Evolutionary conservation across 2,113 vertebrate species (phyloP), one percentile per base, ranked within the genome.

Genomic region (Mesembrinibis cayennensis): DNA sequence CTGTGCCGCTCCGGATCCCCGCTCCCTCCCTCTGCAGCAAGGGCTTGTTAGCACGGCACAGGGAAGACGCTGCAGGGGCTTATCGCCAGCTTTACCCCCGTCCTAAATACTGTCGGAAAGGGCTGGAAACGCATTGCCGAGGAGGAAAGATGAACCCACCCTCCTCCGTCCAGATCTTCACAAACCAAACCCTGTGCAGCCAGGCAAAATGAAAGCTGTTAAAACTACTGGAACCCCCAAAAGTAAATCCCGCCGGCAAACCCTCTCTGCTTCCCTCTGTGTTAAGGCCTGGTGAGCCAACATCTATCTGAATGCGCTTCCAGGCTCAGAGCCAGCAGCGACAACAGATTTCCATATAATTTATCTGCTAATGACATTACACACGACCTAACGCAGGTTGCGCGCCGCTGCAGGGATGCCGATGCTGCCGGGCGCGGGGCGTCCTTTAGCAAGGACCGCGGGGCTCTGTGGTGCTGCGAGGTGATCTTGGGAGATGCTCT

Each of bases 321-420:
- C 73, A 67, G 90, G 85, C 92, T 89, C 38, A 3, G 45, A 42
- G 87, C 90, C 96, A 95, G 59, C 69, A 3, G 11, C 1, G 1
- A 36, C 12, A 22, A 78, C 65, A 63, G 73, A 65, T 78, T 88
- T 79, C 73, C 61, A 30, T 14, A 42, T 50, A 29, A 84, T 82
- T 93, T 55, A 52, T 55, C 82, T 7, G 7, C 82, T 95, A 78
- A 85, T 9, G 77, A 63, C 78, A 62, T 32, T 29, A 82, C 50
- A 11, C 55, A 29, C 9, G 5, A 82, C 65, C 53, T 77, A 21
- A 7, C 0, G 3, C 0, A 8, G 81, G 44, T 8, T 0, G 3
- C 17, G 13, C 10, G 13, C 18, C 5, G 23, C 74, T 61, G 45
- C 32, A 21, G 67, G 56, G 81, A 49, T 29, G 44, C 38, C 3